Conservation (phyloP, 2,113 vertebrate species). For the Amia ocellicauda region DNA sequence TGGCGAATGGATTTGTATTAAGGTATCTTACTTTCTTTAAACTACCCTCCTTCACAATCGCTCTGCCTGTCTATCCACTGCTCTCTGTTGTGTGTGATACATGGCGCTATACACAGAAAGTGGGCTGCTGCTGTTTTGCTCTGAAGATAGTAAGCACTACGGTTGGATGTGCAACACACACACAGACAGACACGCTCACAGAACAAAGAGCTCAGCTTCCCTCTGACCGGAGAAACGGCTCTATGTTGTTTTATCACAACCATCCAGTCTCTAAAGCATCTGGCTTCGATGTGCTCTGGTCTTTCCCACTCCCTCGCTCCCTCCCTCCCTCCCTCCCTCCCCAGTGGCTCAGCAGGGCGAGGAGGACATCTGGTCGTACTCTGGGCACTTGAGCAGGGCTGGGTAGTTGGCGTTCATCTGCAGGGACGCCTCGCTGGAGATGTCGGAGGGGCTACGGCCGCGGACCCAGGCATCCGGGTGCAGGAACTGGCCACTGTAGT, state of each 20-base stretch:
- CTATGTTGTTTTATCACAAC: not conserved
- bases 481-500: slow-evolving; percentile 87
- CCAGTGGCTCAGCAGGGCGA: slow-evolving; percentile 69
- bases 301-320: not conserved
- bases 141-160: too few relatives aligned
- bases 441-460: slow-evolving; percentile 80
- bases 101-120: too few relatives aligned
- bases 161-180: too few relatives aligned
- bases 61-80: too few relatives aligned
- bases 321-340: not conserved
- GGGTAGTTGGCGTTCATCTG: slow-evolving; percentile 87
- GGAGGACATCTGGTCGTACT: slow-evolving; percentile 75
- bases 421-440: slow-evolving; percentile 84
- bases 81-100: too few relatives aligned
- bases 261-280: not conserved
- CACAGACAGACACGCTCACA: not conserved
- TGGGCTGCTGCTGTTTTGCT: too few relatives aligned
- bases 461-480: slow-evolving; percentile 79
- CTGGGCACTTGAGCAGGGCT: slow-evolving; percentile 76
- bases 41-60: too few relatives aligned
- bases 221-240: not conserved
- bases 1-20: too few relatives aligned
- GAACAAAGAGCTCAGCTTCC: not conserved
- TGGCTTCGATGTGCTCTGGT: not conserved
- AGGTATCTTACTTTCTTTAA: too few relatives aligned